Percentiles rank a stretch among this genome's conserved stretches.
Conservation (phyloP, 2,888 invertebrate species). For the Notodonta dromedarius region DNA sequence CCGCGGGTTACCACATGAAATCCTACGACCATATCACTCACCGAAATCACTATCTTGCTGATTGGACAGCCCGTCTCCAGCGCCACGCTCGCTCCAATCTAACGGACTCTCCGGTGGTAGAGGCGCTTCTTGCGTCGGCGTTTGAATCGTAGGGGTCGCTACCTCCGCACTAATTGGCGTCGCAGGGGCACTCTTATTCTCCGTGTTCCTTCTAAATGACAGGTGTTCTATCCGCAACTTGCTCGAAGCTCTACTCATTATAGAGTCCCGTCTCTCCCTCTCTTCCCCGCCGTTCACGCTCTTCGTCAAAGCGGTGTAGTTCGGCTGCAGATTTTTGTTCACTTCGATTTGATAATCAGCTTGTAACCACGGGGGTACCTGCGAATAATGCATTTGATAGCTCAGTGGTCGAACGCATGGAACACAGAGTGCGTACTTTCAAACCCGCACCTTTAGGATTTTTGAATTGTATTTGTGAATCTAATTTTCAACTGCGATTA, state of each 20-base stretch:
- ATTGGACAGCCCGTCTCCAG: conserved; percentile 93
- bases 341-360: conserved; percentile 84
- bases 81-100: conserved; percentile 90
- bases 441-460: background rate
- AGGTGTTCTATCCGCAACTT: conserved; percentile 76
- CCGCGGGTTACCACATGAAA: too few relatives aligned
- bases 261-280: conserved; percentile 71
- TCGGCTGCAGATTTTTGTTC: conserved; percentile 78
- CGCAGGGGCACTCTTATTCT: conserved; percentile 64
- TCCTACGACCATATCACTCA: conserved; percentile 48
- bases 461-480: too few relatives aligned
- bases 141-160: conserved; percentile 47
- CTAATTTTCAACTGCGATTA: too few relatives aligned
- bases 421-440: too few relatives aligned
- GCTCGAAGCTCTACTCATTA: conserved; percentile 77
- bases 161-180: conserved; percentile 59
- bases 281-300: conserved; percentile 71
- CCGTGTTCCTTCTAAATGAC: conserved; percentile 65
- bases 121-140: conserved; percentile 54
- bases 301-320: conserved; percentile 72
- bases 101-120: conserved; percentile 78
- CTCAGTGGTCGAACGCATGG: too few relatives aligned
- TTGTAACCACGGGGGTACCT: conserved; percentile 91
- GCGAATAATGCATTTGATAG: conserved; percentile 18
- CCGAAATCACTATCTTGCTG: conserved; percentile 95